phyloP scores from a whole-genome alignment of 2,113 vertebrate species.

The Kryptolebias marmoratus region DNA sequence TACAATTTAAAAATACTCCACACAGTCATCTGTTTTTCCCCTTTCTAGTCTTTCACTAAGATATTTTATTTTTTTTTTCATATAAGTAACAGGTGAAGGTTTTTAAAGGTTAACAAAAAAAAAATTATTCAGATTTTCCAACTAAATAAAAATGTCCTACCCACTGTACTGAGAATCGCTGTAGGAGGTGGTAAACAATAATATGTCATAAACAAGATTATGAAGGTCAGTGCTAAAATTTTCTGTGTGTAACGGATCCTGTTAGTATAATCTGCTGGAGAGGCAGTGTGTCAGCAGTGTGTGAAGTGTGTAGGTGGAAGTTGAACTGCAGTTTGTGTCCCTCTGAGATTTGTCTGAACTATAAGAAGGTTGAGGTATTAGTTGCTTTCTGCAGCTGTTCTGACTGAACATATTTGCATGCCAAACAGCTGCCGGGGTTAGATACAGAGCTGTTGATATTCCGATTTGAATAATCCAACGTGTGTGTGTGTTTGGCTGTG shows the following conservation, averaged over 20 bases:
- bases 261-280: constrained; percentile 55
- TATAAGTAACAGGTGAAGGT: neutral
- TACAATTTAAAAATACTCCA: neutral
- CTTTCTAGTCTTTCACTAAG: too few relatives aligned
- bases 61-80: neutral
- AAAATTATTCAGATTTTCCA: too few relatives aligned
- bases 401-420: constrained; percentile 50
- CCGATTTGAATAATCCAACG: constrained; percentile 1
- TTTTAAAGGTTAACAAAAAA: neutral
- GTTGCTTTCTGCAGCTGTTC: constrained; percentile 44
- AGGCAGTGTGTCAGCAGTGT: constrained; percentile 58
- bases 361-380: constrained; percentile 40
- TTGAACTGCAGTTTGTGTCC: constrained; percentile 41
- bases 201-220: constrained; percentile 25
- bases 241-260: constrained; percentile 52
- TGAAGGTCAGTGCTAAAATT: constrained; percentile 35
- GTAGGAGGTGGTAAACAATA: constrained; percentile 18
- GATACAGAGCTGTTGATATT: constrained; percentile 10
- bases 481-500: constrained; percentile 3
- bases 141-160: neutral
- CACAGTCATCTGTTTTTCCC: too few relatives aligned
- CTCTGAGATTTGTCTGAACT: constrained; percentile 44
- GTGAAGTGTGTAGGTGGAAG: constrained; percentile 65
- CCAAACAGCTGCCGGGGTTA: constrained; percentile 36
- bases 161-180: constrained; percentile 5